Conservation (phyloP, 2,797 vertebrate species). For the Sebastes vulpes region DNA sequence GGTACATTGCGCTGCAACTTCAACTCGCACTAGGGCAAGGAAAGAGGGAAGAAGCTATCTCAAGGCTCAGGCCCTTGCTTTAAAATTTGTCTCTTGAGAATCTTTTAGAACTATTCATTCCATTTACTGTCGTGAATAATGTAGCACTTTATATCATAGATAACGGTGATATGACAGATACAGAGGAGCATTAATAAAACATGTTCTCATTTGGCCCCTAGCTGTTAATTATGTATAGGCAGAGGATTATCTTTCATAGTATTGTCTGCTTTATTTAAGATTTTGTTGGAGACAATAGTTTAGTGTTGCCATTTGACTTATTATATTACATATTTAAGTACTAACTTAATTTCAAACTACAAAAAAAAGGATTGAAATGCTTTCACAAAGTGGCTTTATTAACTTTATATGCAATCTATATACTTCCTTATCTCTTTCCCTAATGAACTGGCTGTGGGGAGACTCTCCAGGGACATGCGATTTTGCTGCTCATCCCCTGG, state of each 20-base stretch:
- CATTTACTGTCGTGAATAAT: constrained; percentile 72
- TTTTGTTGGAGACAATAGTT: constrained; percentile 11
- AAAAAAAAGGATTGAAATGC: background rate
- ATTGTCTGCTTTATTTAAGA: constrained; percentile 22
- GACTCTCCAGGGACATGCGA: constrained; percentile 13
- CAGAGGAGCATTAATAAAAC: constrained; percentile 71
- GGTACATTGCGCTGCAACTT: background rate
- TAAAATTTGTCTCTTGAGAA: constrained; percentile 28
- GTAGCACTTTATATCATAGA: constrained; percentile 58
- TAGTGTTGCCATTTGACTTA: background rate
- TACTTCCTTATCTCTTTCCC: background rate
- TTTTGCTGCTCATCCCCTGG: constrained; percentile 23
- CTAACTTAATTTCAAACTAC: background rate
- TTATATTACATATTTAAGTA: background rate
- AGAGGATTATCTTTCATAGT: constrained; percentile 49
- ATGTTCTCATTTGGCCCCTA: constrained; percentile 56
- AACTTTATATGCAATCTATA: background rate
- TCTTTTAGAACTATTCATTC: constrained; percentile 50
- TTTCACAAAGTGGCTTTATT: background rate
- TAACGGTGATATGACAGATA: constrained; percentile 63
- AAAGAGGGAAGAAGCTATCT: constrained; percentile 6
- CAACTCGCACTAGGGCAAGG: background rate
- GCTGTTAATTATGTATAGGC: constrained; percentile 70
- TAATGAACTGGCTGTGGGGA: constrained; percentile 39
- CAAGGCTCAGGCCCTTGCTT: constrained; percentile 8